Evolutionary conservation across 2,888 invertebrate species (phyloP).

Genomic region (Scaptomyza cyrtandrae): DNA sequence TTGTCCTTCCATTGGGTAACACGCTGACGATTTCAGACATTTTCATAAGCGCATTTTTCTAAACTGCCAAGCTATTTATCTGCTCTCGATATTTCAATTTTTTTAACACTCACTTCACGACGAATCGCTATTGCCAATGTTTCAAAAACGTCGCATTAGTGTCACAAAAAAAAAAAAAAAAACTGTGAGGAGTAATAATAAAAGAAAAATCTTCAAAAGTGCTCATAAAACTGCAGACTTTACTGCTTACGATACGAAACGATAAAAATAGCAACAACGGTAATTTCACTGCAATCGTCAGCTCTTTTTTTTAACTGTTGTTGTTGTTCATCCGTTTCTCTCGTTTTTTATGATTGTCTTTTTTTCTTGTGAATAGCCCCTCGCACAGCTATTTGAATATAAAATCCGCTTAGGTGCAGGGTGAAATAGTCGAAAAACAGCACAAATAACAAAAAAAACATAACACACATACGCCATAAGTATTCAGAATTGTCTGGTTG

Average conservation of each 20-base stretch:
- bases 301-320: constrained; percentile 45
- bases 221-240: constrained; percentile 74
- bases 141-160: constrained; percentile 79
- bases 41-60: constrained; percentile 42
- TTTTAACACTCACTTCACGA: constrained; percentile 38
- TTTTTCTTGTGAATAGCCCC: constrained; percentile 25
- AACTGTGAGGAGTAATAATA: constrained; percentile 21
- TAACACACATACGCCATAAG: constrained; percentile 46
- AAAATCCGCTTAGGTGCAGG: constrained; percentile 70
- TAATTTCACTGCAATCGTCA: constrained; percentile 70
- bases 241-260: constrained; percentile 51
- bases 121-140: constrained; percentile 53
- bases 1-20: constrained; percentile 22
- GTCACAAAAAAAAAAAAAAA: constrained; percentile 55
- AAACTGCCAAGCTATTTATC: constrained; percentile 33
- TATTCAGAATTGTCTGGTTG: constrained; percentile 21
- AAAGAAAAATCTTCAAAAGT: constrained; percentile 41
- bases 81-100: background rate
- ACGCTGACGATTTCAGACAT: constrained; percentile 61
- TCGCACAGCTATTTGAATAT: constrained; percentile 61
- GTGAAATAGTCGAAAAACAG: constrained; percentile 35
- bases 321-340: background rate
- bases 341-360: background rate
- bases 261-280: constrained; percentile 33
- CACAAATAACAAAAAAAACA: constrained; percentile 9